Evolutionary conservation across 1,140 invertebrate species (phyloP), one percentile per base, ranked within the genome.

Genomic region (Aplysia californica): DNA sequence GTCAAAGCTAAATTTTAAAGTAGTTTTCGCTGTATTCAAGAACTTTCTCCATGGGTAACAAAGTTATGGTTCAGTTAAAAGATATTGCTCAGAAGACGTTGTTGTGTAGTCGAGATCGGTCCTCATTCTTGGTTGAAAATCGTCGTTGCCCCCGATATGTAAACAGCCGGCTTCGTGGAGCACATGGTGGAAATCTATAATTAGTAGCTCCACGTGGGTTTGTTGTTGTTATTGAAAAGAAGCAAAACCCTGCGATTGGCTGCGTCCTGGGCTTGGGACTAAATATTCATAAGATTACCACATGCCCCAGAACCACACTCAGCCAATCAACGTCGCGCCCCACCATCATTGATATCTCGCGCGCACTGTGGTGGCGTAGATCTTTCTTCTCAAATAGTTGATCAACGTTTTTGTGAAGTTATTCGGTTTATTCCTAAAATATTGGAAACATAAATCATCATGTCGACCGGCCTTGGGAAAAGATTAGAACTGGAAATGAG

Each of bases 341-440:
- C 55, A 39, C 29, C 59, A 75, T 59, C 72, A 75, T 75, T 75
- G 70, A 75, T 75, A 75, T 75, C 72, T 75, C 72, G 72, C 72
- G 72, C 72, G 72, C 72, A 75, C 39, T 75, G 72, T 75, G 72
- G 59, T 73, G 55, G 36, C 23, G 72, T 65, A 71, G 72, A 75
- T 65, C 59, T 59, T 75, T 75, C 72, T 75, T 75, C 72, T 61
- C 35, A 56, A 66, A 73, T 23, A 61, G 36, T 23, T 26, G 31
- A 59, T 41, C 59, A 21, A 59, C 31, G 3, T 75, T 64, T 44
- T 75, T 31, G 23, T 61, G 5, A 0, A 21, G 15, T 0, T 75
- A 38, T 66, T 18, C 38, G 21, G 26, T 1, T n/a, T 75, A 50
- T 73, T 29, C 35, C 33, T 29, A 18, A 41, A 31, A 35, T 75